These are phyloP conservation scores for Brachycybe producta DNA, from an alignment of 2,888 invertebrate species.

Conservation along the genomic window DNA sequence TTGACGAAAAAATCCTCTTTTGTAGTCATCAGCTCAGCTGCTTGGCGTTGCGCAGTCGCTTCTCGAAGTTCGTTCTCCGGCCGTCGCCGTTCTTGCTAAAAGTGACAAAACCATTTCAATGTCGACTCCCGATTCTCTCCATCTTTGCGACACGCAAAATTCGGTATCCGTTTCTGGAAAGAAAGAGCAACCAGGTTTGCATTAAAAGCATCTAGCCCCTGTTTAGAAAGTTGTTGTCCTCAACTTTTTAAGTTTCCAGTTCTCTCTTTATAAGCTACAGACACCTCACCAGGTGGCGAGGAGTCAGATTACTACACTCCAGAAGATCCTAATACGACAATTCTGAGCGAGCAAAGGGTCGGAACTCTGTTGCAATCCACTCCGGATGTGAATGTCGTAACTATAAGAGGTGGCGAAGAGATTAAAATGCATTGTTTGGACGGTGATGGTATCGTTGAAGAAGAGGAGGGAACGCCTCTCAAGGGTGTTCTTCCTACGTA, in stretches of 20 bases:
- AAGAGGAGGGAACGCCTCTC: slow-evolving; percentile 13
- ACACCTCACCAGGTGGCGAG: slow-evolving; percentile 24
- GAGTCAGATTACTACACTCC: slow-evolving; percentile 26
- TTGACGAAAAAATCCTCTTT: neutral
- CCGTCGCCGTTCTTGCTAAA: slow-evolving; percentile 10
- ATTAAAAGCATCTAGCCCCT: neutral
- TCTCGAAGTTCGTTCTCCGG: slow-evolving; percentile 19
- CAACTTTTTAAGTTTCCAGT: neutral
- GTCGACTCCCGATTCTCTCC: slow-evolving; percentile 25
- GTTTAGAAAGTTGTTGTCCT: neutral
- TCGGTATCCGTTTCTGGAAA: neutral
- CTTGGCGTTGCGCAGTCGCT: slow-evolving; percentile 23
- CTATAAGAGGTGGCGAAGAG: slow-evolving; percentile 2
- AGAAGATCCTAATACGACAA: slow-evolving; percentile 24
- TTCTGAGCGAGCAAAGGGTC: slow-evolving; percentile 22
- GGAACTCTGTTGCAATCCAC: neutral
- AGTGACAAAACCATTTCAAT: slow-evolving; percentile 20
- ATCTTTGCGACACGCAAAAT: slow-evolving; percentile 23
- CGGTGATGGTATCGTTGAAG: neutral
- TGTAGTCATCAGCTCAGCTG: neutral
- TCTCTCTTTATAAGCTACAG: slow-evolving; percentile 11
- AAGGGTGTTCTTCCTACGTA: slow-evolving; percentile 17
- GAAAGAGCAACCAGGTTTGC: too few species aligned
- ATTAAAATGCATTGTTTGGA: too few species aligned
- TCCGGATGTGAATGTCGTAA: neutral